These are phyloP conservation scores for Epirrhoe alternata DNA, from an alignment of 2,888 invertebrate genomes.

Conservation along the genomic window DNA sequence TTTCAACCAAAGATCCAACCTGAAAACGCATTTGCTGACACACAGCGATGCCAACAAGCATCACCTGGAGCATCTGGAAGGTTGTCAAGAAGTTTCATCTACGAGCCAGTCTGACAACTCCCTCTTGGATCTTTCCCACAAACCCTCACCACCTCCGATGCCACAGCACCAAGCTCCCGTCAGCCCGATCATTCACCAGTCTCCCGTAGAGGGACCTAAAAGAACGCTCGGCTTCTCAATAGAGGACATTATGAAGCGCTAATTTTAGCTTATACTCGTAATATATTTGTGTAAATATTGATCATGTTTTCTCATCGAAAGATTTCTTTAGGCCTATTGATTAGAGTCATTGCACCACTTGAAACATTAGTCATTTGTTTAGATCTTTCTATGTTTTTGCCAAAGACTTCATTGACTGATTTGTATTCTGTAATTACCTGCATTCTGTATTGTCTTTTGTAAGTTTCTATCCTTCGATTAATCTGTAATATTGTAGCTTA, in stretches of 20 bases:
- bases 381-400: conserved; percentile 40
- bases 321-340: conserved; percentile 22
- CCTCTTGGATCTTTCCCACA: conserved; percentile 85
- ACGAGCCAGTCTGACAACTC: conserved; percentile 80
- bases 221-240: conserved; percentile 91
- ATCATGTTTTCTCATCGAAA: conserved; percentile 44
- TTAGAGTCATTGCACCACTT: conserved; percentile 37
- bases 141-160: conserved; percentile 67
- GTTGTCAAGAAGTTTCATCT: conserved; percentile 82
- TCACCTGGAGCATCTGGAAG: conserved; percentile 79
- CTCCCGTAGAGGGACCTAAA: conserved; percentile 73
- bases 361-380: conserved; percentile 39
- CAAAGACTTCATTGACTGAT: conserved; percentile 48
- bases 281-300: conserved; percentile 48
- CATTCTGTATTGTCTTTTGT: conserved; percentile 19
- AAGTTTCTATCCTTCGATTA: conserved; percentile 14
- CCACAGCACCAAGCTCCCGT: conserved; percentile 60
- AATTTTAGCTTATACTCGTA: conserved; percentile 55
- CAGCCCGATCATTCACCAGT: conserved; percentile 60
- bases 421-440: conserved; percentile 28
- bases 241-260: conserved; percentile 95
- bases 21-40: conserved; percentile 95
- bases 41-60: conserved; percentile 89
- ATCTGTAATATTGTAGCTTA: not conserved
- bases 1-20: conserved; percentile 96